These are phyloP conservation scores for Tillus elongatus DNA, from an alignment of 2,888 invertebrate genomes.

Conservation along the genomic window DNA sequence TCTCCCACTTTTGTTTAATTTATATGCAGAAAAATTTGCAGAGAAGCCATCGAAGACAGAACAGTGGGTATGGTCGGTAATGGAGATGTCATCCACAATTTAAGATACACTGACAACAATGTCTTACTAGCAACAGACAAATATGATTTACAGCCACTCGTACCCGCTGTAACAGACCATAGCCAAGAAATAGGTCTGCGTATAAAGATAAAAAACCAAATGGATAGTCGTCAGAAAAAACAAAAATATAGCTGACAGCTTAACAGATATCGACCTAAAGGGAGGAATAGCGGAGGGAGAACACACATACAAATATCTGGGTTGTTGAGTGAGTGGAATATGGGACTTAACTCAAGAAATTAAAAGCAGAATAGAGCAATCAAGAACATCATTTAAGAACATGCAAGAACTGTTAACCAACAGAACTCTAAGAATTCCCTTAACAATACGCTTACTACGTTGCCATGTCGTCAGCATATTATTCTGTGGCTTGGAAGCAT, in stretches of 20 bases:
- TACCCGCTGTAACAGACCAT: no score
- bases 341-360: neutral
- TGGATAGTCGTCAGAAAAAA: neutral
- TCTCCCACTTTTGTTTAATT: slow-evolving; percentile 2
- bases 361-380: slow-evolving; percentile 2
- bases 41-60: neutral
- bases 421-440: slow-evolving; percentile 2
- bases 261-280: neutral
- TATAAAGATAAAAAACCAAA: no score
- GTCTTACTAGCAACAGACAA: neutral
- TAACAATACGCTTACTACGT: slow-evolving; percentile 2
- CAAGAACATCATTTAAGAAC: neutral
- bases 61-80: neutral
- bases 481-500: slow-evolving; percentile 1
- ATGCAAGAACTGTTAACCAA: slow-evolving; percentile 1
- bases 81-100: slow-evolving; percentile 1
- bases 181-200: no score
- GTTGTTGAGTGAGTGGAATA: slow-evolving; percentile 2
- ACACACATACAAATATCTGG: slow-evolving; percentile 1
- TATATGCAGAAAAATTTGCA: neutral
- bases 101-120: slow-evolving; percentile 1
- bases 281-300: neutral
- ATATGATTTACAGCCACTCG: neutral
- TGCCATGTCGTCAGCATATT: slow-evolving; percentile 1
- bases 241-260: neutral